Evolutionary conservation across 1,140 invertebrate genomes (phyloP), one percentile per base, ranked within the genome.

Genomic region (Magallana ariakensis): DNA sequence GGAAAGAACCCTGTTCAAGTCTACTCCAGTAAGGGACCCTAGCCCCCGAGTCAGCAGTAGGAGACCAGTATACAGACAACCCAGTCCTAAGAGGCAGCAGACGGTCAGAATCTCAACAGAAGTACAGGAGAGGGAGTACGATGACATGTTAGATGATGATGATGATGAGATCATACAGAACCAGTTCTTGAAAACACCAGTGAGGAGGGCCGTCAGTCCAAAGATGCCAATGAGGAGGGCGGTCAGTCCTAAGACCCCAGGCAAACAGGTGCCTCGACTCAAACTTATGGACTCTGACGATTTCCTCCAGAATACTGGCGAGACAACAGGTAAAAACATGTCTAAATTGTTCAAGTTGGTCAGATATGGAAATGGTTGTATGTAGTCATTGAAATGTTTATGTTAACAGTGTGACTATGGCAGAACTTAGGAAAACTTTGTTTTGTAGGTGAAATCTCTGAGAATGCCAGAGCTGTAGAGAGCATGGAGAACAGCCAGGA

Each of bases 401-500:
- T 46, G 33, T 46, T 46, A 46, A 46, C 1, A 46, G 2, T 46
- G 33, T 46, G 33, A 46, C 33, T 46, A 4, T 46, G 33, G 33
- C 33, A 46, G 46, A 16, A 4, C 4, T 80, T 19, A 26, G 13
- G 46, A 80, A 75, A n/a, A 80, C n/a, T 80, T 15, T 10, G 33
- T 81, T 26, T 83, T 57, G 26, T 57, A 88, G 88, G 89, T 54
- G 91, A 91, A 11, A 84, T 92, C 13, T 82, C 87, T 16, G 89
- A 84, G 6, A 92, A 92, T 85, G 87, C 87, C 7, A 88, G 83
- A 57, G 88, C 86, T 54, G 84, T 92, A 58, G 90, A 91, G 60
- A 88, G 80, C n/a, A 90, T 92, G 90, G 91, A 91, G 54, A 88
- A 75, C 1, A 87, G 88, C 62, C 87, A 90, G 8, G 91, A 92